Evolutionary conservation across 1,140 invertebrate genomes (phyloP), one percentile per base, ranked within the genome.

Genomic region (Macrocentrus cingulum): DNA sequence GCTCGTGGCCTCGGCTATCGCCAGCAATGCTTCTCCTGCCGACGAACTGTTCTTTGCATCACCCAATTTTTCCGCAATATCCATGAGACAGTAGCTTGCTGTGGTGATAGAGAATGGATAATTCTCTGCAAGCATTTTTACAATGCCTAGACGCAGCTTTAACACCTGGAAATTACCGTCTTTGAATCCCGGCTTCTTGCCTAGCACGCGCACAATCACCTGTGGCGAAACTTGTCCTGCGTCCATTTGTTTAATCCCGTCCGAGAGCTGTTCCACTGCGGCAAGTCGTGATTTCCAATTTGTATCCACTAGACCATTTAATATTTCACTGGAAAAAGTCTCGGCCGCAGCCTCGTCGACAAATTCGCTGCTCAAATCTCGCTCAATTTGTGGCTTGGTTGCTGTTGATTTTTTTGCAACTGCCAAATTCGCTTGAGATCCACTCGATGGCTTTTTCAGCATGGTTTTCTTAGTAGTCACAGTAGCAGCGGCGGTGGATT

Each of bases 101-200:
- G 88, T 86, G 0, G 85, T 87, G 80, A 80, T 84, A 1, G 89
- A 87, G 63, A 92, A 82, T 1, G 85, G 80, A 64, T 87, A 87
- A 66, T 88, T 91, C 71, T 92, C 87, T 0, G 90, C 88, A 13
- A 95, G 80, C 56, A 84, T 83, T 65, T 89, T 88, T 5, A 95
- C 82, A 8, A 88, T 83, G 62, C 95, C 92, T 7, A 97, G 70
- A 63, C 89, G 86, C 1, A 88, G 77, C 72, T 94, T 94, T n/a
- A 95, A 76, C 8, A 95, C 92, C 83, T 96, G 93, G 59, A 95
- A 93, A 77, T 97, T 96, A 49, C 88, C 95, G 66, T 97, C 94
- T 68, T 94, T 95, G 0, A 96, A 83, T 2, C 94, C 94, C 0
- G 94, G 93, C 74, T 95, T 96, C 64, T 89, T 93, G 53, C 85